A percentile compares a stretch with the other conserved stretches of the same genome.
These are phyloP conservation scores for Choristoneura fumiferana DNA, from an alignment of 1,140 invertebrate genomes.

Conservation along the genomic window DNA sequence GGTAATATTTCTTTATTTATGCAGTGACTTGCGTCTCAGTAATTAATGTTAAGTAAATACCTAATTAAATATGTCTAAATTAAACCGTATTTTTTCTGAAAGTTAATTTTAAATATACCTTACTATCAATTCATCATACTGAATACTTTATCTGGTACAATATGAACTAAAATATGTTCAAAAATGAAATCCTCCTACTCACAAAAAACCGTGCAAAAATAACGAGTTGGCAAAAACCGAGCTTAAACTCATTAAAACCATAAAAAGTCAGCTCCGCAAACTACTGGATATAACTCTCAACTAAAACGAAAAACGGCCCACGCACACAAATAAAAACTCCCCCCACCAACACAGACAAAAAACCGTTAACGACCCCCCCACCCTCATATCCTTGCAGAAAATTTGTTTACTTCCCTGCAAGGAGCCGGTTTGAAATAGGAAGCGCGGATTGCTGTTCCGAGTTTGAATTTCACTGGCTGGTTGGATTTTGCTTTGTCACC, in stretches of 20 bases:
- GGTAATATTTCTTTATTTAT: too few species aligned
- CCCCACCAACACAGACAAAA: constrained; percentile 59
- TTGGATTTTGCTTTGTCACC: constrained; percentile 28
- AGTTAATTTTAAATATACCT: too few species aligned
- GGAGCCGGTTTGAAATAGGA: constrained; percentile 65
- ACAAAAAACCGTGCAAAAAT: constrained; percentile 7
- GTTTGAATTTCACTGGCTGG: constrained; percentile 45
- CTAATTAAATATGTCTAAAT: too few species aligned
- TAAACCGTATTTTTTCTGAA: too few species aligned
- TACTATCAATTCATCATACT: too few species aligned
- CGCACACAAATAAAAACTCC: constrained; percentile 62
- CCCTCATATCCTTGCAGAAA: constrained; percentile 74
- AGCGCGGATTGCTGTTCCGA: constrained; percentile 57
- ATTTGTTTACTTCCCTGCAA: constrained; percentile 75
- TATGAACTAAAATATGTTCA: too few species aligned
- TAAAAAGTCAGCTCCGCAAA: constrained; percentile 20
- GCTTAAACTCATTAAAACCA: constrained; percentile 18
- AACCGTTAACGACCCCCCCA: constrained; percentile 64
- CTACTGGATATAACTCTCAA: constrained; percentile 37
- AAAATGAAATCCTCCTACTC: too few species aligned
- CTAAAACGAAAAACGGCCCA: constrained; percentile 38
- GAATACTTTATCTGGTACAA: too few species aligned
- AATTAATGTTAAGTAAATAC: too few species aligned
- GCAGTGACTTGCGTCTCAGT: too few species aligned
- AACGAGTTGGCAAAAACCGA: not conserved